phyloP scores from a whole-genome alignment of 2,888 invertebrate genomes.

The Pterostichus niger region DNA sequence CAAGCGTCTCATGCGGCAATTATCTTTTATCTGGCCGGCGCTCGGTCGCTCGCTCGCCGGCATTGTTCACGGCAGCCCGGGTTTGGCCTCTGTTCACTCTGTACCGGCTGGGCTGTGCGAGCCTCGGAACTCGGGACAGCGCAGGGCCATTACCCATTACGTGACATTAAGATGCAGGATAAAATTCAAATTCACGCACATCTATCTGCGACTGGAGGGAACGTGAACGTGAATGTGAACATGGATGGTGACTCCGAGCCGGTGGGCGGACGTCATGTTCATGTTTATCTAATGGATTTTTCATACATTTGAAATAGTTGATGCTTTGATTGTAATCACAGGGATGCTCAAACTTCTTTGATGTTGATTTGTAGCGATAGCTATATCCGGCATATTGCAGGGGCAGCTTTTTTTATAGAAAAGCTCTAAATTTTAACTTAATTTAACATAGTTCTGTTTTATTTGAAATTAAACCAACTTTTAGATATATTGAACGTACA shows the following conservation, averaged over 20 bases:
- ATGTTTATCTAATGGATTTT: slow-evolving; percentile 28
- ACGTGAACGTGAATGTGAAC: background rate
- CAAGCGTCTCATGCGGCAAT: slow-evolving; percentile 43
- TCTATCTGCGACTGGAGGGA: slow-evolving; percentile 6
- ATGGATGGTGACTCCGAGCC: background rate
- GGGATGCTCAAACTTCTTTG: background rate
- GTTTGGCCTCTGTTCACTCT: slow-evolving; percentile 19
- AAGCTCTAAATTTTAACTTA: no score
- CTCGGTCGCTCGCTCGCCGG: slow-evolving; percentile 28
- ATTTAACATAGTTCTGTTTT: no score
- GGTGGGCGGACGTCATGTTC: background rate
- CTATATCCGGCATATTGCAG: no score
- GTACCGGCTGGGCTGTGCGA: background rate
- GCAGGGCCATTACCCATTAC: slow-evolving; percentile 45
- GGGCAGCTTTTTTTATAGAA: no score
- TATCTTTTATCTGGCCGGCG: slow-evolving; percentile 56
- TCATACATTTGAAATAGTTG: slow-evolving; percentile 15
- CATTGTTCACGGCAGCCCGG: slow-evolving; percentile 42
- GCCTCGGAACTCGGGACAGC: background rate
- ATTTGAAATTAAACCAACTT: no score
- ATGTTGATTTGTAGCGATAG: background rate
- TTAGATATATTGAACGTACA: no score
- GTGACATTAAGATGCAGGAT: slow-evolving; percentile 61
- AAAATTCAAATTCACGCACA: slow-evolving; percentile 59
- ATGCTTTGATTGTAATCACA: background rate